Percentiles rank a stretch among this genome's conserved stretches.
phyloP scores from a whole-genome alignment of 2,113 vertebrate species.

The Vidua chalybeata region DNA sequence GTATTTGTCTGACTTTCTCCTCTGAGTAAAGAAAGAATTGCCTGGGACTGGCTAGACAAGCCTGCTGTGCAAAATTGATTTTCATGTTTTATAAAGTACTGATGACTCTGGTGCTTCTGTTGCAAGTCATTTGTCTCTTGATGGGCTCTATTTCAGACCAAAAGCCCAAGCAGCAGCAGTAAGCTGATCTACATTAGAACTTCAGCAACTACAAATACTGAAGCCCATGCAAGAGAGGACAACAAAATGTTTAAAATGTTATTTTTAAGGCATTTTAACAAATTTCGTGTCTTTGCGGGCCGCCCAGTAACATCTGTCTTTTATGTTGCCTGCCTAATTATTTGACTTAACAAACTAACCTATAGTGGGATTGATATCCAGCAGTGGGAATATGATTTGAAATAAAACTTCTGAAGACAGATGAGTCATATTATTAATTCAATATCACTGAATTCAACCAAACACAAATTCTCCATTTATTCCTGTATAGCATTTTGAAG shows the following conservation, averaged over 20 bases:
- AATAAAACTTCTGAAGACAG: not conserved
- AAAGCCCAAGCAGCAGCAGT: not conserved
- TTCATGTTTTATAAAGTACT: not conserved
- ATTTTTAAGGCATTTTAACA: not conserved
- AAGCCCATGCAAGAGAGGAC: not conserved
- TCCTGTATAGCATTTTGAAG: not conserved
- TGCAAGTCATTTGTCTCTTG: not conserved
- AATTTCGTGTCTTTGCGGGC: not conserved
- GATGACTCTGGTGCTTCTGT: not conserved
- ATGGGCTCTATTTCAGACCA: not conserved
- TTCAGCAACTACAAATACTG: not conserved
- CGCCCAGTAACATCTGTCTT: not conserved
- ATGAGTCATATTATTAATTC: not conserved
- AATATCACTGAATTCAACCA: not conserved
- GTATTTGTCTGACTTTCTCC: not conserved
- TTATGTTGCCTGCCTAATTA: not conserved
- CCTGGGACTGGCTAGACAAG: not conserved
- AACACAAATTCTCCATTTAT: not conserved
- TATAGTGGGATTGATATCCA: not conserved
- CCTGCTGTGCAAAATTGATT: not conserved
- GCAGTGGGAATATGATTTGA: not conserved
- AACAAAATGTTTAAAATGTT: not conserved
- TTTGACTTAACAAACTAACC: not conserved
- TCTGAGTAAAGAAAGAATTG: not conserved
- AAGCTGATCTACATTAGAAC: not conserved